Percentiles rank a stretch among this genome's conserved stretches.
phyloP scores from a whole-genome alignment of 2,797 vertebrate species.

The Halcyon chelicuti region DNA sequence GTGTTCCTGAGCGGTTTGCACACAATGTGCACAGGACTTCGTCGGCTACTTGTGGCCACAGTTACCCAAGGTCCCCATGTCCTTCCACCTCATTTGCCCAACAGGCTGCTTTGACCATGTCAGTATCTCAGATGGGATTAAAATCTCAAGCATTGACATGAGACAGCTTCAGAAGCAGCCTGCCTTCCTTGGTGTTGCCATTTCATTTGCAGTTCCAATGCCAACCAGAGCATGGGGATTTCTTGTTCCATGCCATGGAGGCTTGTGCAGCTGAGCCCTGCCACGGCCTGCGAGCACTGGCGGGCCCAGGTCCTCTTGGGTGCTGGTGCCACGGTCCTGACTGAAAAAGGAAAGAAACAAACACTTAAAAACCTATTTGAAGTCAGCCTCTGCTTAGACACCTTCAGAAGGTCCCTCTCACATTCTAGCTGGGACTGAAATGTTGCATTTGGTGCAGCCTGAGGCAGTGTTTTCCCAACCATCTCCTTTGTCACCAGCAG shows the following conservation, averaged over 20 bases:
- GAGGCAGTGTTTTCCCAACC: background rate
- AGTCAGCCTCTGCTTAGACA: background rate
- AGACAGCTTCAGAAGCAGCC: background rate
- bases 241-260: background rate
- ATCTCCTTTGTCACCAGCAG: background rate
- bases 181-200: background rate
- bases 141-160: background rate
- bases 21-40: accelerated
- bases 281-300: background rate
- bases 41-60: background rate
- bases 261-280: background rate
- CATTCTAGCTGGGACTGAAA: background rate
- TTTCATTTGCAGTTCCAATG: background rate
- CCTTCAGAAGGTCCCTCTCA: background rate
- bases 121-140: background rate
- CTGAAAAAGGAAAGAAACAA: background rate
- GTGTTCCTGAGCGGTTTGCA: background rate
- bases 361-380: background rate
- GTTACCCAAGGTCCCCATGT: accelerated
- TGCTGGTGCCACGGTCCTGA: background rate
- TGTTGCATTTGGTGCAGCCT: background rate
- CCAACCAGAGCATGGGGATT: background rate
- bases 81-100: background rate
- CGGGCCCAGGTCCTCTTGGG: background rate
- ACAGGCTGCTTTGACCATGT: background rate